phyloP scores from a whole-genome alignment of 2,888 invertebrate species.

The Leucophenga maculata region DNA sequence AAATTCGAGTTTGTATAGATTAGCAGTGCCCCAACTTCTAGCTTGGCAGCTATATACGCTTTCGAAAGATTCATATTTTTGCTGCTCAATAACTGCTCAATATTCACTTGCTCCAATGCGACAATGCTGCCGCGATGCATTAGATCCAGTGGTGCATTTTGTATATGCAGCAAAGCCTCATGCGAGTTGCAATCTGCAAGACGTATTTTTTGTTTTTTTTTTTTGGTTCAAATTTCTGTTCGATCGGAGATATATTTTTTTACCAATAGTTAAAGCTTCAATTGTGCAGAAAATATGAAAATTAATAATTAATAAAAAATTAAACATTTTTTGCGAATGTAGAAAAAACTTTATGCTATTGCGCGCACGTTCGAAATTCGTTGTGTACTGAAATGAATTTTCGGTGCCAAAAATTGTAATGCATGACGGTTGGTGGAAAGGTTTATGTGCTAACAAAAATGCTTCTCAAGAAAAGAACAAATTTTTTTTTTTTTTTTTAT shows the following conservation, averaged over 20 bases:
- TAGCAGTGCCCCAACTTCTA: constrained; percentile 41
- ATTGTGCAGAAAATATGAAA: too few species aligned
- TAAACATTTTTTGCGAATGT: too few species aligned
- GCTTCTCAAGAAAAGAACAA: too few species aligned
- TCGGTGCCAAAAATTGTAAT: too few species aligned
- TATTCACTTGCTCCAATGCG: constrained; percentile 43
- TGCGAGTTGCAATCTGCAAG: constrained; percentile 3
- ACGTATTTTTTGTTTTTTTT: background rate
- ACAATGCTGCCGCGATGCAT: constrained; percentile 37
- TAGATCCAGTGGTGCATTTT: constrained; percentile 35
- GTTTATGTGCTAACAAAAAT: too few species aligned
- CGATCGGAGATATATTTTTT: background rate
- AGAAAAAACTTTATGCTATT: too few species aligned
- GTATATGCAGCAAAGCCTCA: background rate
- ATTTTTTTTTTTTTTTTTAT: too few species aligned
- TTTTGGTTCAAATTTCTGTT: background rate
- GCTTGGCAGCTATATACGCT: constrained; percentile 52
- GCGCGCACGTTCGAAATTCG: too few species aligned
- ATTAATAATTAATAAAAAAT: too few species aligned
- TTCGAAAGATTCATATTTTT: constrained; percentile 45
- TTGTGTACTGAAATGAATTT: too few species aligned
- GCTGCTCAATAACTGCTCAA: constrained; percentile 38
- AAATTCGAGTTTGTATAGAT: constrained; percentile 50
- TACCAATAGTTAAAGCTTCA: background rate
- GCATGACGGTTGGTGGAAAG: too few species aligned